Evolutionary conservation across 2,888 invertebrate species (phyloP).

Genomic region (Melieria omissa): DNA sequence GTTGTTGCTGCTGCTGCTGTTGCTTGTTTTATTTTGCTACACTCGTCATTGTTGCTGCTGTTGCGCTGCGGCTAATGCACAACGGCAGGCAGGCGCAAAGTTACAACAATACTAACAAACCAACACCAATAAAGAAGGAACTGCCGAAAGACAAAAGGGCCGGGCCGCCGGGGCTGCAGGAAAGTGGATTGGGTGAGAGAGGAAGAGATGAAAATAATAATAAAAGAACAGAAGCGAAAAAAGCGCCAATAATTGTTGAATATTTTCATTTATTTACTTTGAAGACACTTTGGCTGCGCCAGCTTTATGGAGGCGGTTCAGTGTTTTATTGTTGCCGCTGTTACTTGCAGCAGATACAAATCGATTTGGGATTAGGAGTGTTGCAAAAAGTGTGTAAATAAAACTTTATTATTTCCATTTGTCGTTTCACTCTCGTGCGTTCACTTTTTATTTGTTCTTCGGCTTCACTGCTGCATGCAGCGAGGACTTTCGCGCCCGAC

Average conservation of each 20-base stretch:
- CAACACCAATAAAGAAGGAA: too few relatives aligned
- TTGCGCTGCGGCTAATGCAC: background rate
- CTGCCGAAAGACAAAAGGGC: too few relatives aligned
- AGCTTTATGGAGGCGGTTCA: constrained; percentile 3
- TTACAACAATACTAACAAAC: background rate
- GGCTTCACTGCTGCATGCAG: too few relatives aligned
- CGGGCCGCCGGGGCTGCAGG: too few relatives aligned
- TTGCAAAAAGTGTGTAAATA: too few relatives aligned
- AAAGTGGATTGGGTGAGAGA: background rate
- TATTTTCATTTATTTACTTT: constrained; percentile 15
- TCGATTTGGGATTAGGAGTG: constrained; percentile 24
- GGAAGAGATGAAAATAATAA: background rate
- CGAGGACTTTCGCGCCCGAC: too few relatives aligned
- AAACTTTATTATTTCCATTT: too few relatives aligned
- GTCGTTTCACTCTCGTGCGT: too few relatives aligned
- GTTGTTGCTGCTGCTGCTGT: constrained; percentile 10
- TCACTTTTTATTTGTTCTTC: too few relatives aligned
- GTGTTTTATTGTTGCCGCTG: background rate
- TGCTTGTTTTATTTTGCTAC: background rate
- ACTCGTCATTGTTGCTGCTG: background rate
- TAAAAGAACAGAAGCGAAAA: background rate
- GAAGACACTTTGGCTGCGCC: background rate
- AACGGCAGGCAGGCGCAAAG: background rate
- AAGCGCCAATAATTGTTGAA: constrained; percentile 8
- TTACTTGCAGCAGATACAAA: constrained; percentile 4